Evolutionary conservation across 1,140 invertebrate species (phyloP), one percentile per base, ranked within the genome.

Genomic region (Mycetomoellerius zeteki): DNA sequence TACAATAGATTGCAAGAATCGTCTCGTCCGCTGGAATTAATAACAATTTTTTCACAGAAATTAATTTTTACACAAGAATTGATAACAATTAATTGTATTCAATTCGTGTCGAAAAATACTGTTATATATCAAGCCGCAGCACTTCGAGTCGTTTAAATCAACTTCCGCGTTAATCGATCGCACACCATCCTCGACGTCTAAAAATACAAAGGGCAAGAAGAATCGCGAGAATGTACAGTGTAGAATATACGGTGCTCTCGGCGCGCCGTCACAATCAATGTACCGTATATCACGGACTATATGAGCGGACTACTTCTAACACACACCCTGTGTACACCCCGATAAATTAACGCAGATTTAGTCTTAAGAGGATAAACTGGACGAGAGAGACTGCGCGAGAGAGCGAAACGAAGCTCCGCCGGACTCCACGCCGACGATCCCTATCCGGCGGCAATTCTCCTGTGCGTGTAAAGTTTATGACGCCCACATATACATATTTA

Each of bases 291-390:
- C 19, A 47, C 24, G 52, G 27, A 43, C 52, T 54, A 14, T 69
- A 69, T 52, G 24, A 85, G 52, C 72, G 54, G 72, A 69, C 37
- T 69, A 50, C 65, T 33, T 60, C 43, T 76, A 81, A 65, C 84
- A 52, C 64, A 65, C 84, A 52, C 64, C 64, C 85, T 73, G 65
- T 89, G 78, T 87, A 87, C 60, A 87, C 56, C 58, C 62, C 60
- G n/a, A 69, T 87, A 87, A 81, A 82, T 82, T 76, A 88, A 82
- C 78, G 82, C 82, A 71, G 72, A 62, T 87, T 47, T 73, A 89
- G 60, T 73, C 73, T 88, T 84, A 89, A 88, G 58, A 60, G 33
- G 76, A 67, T 76, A 88, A 37, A 90, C 72, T 78, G 60, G 77
- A 90, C 24, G 60, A 33, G 78, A 33, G 73, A 37, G 78, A 82